A percentile compares a stretch with the other conserved stretches of the same genome.
phyloP scores from a whole-genome alignment of 2,888 invertebrate genomes.

The Rhopalosiphum nymphaeae region DNA sequence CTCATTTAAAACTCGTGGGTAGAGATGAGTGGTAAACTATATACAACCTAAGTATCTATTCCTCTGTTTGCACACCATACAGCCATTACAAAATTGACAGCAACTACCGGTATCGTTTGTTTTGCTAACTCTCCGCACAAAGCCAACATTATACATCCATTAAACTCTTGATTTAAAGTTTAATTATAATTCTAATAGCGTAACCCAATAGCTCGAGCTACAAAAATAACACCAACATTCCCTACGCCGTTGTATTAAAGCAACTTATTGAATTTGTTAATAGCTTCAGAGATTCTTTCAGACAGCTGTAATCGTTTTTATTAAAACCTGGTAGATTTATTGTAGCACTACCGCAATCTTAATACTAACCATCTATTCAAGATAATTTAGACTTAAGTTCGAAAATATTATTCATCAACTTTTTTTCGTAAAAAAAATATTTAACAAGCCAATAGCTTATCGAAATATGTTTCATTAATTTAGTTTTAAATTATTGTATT shows the following conservation, averaged over 20 bases:
- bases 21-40: not conserved
- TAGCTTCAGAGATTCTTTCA: constrained; percentile 40
- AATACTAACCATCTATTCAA: not conserved
- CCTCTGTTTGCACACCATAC: constrained; percentile 5
- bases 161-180: constrained; percentile 62
- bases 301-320: constrained; percentile 40
- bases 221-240: constrained; percentile 16
- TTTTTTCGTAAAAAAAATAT: not conserved
- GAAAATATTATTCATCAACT: not conserved
- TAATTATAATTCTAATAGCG: constrained; percentile 59
- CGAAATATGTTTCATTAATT: not conserved
- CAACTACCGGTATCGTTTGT: constrained; percentile 44
- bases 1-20: not conserved
- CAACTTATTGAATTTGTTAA: constrained; percentile 60
- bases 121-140: constrained; percentile 40
- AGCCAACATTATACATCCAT: constrained; percentile 47
- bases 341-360: not conserved
- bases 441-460: not conserved
- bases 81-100: not conserved
- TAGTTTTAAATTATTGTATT: not conserved
- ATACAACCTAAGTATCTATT: constrained; percentile 33
- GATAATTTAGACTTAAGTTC: not conserved
- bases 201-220: not conserved
- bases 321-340: constrained; percentile 47
- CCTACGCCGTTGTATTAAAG: constrained; percentile 13